Percentiles rank a stretch among this genome's conserved stretches.
phyloP scores from a whole-genome alignment of 1,140 invertebrate genomes.

The Pogonomyrmex californicus region DNA sequence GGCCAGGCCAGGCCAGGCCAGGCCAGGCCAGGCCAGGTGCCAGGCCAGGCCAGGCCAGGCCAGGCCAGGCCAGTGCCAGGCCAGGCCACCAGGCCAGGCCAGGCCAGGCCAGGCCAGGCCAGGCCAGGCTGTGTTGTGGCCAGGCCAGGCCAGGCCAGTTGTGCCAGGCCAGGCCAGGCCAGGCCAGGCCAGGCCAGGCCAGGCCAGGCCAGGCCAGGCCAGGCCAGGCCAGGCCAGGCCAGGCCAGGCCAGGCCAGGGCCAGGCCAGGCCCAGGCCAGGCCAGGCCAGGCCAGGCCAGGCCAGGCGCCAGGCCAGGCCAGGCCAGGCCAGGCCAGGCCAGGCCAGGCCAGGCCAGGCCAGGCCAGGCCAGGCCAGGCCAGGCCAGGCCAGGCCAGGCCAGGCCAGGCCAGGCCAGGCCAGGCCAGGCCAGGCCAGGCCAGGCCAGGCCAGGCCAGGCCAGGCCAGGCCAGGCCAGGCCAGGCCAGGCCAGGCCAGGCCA shows the following conservation, averaged over 20 bases:
- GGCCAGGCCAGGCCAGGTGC: no score
- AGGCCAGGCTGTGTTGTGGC: no score
- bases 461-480: slow-evolving; percentile 7
- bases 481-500: slow-evolving; percentile 7
- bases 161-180: background rate
- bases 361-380: slow-evolving; percentile 7
- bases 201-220: background rate
- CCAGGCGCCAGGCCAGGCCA: slow-evolving; percentile 4
- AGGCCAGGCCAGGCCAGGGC: background rate
- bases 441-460: slow-evolving; percentile 7
- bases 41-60: no score
- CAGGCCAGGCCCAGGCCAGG: background rate
- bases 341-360: slow-evolving; percentile 7
- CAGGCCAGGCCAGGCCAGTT: background rate
- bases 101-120: background rate
- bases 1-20: no score
- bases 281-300: background rate
- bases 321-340: slow-evolving; percentile 7
- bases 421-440: slow-evolving; percentile 7
- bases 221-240: background rate
- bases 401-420: slow-evolving; percentile 7
- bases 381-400: slow-evolving; percentile 7
- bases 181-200: background rate
- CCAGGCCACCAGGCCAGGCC: no score
- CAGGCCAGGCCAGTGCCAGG: no score